Conservation (phyloP, 2,113 vertebrate species). For the Larimichthys polyactis region DNA sequence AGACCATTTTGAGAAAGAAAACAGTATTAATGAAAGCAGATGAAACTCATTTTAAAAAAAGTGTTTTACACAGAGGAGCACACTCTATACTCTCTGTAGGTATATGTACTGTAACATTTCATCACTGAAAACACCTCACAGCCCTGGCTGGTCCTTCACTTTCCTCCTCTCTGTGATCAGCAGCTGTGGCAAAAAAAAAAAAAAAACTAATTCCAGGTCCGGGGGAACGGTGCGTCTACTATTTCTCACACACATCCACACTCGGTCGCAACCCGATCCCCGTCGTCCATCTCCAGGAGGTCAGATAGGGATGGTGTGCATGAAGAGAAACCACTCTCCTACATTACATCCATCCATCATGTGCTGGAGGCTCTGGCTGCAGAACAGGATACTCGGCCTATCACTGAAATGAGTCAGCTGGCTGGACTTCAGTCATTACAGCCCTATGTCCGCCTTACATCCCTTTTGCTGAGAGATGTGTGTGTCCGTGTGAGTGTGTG, state of each 20-base stretch:
- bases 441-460: conserved; percentile 43
- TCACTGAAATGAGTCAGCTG: conserved; percentile 61
- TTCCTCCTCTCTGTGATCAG: conserved; percentile 3
- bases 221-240: conserved; percentile 2
- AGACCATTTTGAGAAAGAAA: background rate
- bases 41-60: too few relatives aligned
- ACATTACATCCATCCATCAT: conserved; percentile 74
- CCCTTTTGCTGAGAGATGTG: conserved; percentile 19
- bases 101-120: background rate
- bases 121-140: background rate
- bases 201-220: conserved; percentile 16
- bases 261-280: conserved; percentile 25
- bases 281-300: conserved; percentile 43
- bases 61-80: background rate
- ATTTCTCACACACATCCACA: conserved; percentile 12
- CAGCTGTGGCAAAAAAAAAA: background rate
- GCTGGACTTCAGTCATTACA: conserved; percentile 37
- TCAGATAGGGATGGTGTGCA: conserved; percentile 29
- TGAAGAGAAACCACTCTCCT: conserved; percentile 54
- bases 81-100: background rate
- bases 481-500: background rate
- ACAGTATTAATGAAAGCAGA: too few relatives aligned
- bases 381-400: conserved; percentile 28
- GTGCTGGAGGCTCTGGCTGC: conserved; percentile 30
- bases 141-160: conserved; percentile 26